Evolutionary conservation across 2,113 vertebrate species (phyloP).

Genomic region (Phrynocephalus versicolor): DNA sequence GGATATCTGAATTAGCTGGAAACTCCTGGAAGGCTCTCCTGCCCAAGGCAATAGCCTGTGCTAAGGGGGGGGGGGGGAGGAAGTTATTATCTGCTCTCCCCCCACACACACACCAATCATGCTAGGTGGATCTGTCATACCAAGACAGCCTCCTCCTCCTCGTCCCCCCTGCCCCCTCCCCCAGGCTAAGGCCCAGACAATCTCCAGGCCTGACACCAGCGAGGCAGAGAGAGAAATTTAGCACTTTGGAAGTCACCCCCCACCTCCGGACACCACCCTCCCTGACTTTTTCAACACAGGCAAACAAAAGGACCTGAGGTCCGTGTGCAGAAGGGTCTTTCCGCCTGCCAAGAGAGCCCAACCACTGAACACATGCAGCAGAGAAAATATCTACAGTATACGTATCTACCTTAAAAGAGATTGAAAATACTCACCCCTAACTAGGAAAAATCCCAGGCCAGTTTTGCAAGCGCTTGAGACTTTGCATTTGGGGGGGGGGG

Average conservation of each 20-base stretch:
- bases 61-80: background rate
- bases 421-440: slow-evolving; percentile 63
- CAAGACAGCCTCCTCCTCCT: no score
- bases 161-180: no score
- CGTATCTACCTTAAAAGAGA: background rate
- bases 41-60: background rate
- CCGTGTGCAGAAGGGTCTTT: no score
- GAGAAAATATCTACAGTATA: no score
- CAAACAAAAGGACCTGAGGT: no score
- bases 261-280: background rate
- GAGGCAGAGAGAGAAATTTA: background rate
- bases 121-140: background rate
- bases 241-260: background rate
- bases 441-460: slow-evolving; percentile 59
- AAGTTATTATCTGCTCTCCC: no score
- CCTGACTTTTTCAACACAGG: background rate
- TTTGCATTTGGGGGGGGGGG: slow-evolving; percentile 63
- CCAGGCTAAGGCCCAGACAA: background rate
- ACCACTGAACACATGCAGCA: background rate
- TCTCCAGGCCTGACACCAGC: background rate
- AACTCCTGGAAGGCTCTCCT: background rate
- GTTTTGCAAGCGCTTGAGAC: slow-evolving; percentile 60
- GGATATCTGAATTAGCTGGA: background rate
- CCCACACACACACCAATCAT: background rate
- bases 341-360: background rate